Evolutionary conservation across 1,140 invertebrate genomes (phyloP).

Genomic region (Aphelinus certus): DNA sequence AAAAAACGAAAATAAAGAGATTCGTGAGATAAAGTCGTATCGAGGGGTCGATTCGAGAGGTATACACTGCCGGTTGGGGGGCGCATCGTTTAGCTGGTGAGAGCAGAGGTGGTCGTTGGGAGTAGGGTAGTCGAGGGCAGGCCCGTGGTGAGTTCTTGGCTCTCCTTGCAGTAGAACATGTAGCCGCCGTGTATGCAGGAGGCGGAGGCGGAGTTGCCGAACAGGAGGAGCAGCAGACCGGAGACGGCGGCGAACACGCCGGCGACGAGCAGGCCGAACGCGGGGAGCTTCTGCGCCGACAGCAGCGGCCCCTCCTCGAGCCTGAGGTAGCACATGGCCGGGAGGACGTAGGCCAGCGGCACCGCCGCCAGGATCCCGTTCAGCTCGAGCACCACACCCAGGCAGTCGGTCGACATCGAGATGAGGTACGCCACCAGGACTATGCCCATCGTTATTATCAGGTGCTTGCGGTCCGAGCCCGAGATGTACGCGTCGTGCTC

Average conservation of each 20-base stretch:
- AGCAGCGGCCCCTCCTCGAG: slow-evolving; percentile 78
- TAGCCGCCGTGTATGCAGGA: slow-evolving; percentile 73
- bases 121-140: background rate
- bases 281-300: slow-evolving; percentile 77
- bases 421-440: slow-evolving; percentile 77
- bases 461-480: slow-evolving; percentile 65
- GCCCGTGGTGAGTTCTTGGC: background rate
- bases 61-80: no score
- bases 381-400: slow-evolving; percentile 85
- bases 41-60: no score
- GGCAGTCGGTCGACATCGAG: slow-evolving; percentile 87
- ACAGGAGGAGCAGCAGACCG: slow-evolving; percentile 69
- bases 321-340: slow-evolving; percentile 82
- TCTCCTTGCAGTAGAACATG: slow-evolving; percentile 69
- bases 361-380: slow-evolving; percentile 88
- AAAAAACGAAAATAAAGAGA: no score
- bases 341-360: slow-evolving; percentile 86
- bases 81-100: background rate
- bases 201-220: slow-evolving; percentile 64
- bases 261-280: slow-evolving; percentile 76
- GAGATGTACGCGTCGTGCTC: slow-evolving; percentile 66
- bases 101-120: background rate
- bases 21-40: no score
- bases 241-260: slow-evolving; percentile 76
- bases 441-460: slow-evolving; percentile 78